A percentile compares a stretch with the other conserved stretches of the same genome.
phyloP scores from a whole-genome alignment of 2,797 vertebrate species.

The Oreochromis grahami region DNA sequence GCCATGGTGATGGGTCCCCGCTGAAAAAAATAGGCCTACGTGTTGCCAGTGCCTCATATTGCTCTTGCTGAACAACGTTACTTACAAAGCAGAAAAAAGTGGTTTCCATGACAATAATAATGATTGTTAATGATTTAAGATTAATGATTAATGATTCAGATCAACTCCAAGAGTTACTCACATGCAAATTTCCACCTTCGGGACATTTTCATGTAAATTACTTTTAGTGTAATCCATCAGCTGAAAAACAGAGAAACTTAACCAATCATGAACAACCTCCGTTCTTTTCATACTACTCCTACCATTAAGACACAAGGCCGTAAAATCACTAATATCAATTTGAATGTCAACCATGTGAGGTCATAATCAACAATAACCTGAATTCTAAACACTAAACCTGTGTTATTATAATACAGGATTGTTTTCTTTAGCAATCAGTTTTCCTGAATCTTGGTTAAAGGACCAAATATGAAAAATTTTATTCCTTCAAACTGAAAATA shows the following conservation, averaged over 20 bases:
- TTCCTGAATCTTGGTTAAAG: not conserved
- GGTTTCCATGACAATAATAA: not conserved
- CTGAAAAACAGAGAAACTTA: not conserved
- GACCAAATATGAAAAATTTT: not conserved
- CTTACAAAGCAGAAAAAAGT: not conserved
- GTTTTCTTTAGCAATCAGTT: not conserved
- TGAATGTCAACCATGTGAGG: not conserved
- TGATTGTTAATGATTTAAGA: not conserved
- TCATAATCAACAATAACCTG: not conserved
- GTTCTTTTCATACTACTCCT: not conserved
- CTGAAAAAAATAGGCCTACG: not conserved
- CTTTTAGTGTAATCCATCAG: not conserved
- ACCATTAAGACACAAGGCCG: not conserved
- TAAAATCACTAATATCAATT: no score
- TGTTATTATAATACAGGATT: not conserved
- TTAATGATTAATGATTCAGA: not conserved
- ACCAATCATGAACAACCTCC: not conserved
- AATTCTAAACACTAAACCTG: not conserved
- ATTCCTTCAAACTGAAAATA: not conserved
- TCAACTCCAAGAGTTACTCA: not conserved
- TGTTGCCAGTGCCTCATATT: not conserved
- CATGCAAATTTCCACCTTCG: not conserved
- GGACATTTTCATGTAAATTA: not conserved
- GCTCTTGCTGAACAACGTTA: not conserved
- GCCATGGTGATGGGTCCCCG: not conserved